Conservation (phyloP, 2,888 invertebrate genomes). For the Osmoderma eremita region DNA sequence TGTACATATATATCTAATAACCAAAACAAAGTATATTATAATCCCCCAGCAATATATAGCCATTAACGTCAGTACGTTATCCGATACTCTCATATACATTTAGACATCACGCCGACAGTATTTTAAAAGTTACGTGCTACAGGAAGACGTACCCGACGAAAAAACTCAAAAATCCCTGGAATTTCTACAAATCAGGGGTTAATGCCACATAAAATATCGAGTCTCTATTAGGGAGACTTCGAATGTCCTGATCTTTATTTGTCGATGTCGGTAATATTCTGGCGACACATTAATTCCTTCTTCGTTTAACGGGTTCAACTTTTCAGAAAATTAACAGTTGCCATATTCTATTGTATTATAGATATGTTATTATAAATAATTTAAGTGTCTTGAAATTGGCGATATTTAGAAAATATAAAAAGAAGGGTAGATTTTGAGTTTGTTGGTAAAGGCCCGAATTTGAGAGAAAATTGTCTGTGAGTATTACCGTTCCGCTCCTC, state of each 20-base stretch:
- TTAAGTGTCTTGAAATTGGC: no score
- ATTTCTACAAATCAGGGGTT: slow-evolving; percentile 58
- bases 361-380: no score
- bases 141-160: slow-evolving; percentile 45
- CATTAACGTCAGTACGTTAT: slow-evolving; percentile 55
- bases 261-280: slow-evolving; percentile 16
- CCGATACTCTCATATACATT: slow-evolving; percentile 53
- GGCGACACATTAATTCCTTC: slow-evolving; percentile 2
- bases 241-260: slow-evolving; percentile 30
- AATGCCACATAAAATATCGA: slow-evolving; percentile 57
- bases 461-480: no score
- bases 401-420: no score
- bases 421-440: no score
- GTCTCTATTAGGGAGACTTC: slow-evolving; percentile 49
- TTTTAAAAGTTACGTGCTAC: slow-evolving; percentile 45
- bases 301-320: no score
- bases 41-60: slow-evolving; percentile 51
- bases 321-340: no score
- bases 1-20: slow-evolving; percentile 41
- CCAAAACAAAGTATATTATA: slow-evolving; percentile 46
- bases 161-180: slow-evolving; percentile 54
- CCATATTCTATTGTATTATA: no score
- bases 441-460: no score
- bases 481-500: no score
- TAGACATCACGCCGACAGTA: slow-evolving; percentile 53